Conservation (phyloP, 2,888 invertebrate species). For the Zootermopsis nevadensis region DNA sequence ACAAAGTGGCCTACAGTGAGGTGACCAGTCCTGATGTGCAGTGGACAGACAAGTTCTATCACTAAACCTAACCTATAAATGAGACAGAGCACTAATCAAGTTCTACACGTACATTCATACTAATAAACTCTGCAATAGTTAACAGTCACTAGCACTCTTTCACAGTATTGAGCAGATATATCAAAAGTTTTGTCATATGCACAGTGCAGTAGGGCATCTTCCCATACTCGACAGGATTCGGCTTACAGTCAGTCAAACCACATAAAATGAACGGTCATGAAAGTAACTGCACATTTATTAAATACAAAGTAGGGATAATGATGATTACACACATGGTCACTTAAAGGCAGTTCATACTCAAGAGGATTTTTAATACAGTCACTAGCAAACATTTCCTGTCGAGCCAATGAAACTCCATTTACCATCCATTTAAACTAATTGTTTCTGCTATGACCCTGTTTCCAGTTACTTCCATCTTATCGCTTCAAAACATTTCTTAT, state of each 20-base stretch:
- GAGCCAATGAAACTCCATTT: background rate
- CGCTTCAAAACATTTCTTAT: constrained; percentile 12
- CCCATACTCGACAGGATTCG: background rate
- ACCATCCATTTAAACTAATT: background rate
- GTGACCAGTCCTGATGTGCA: background rate
- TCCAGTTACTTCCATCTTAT: constrained; percentile 11
- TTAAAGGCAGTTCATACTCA: too few species aligned
- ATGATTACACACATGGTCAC: too few species aligned
- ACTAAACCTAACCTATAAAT: background rate
- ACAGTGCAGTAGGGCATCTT: background rate
- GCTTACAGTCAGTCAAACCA: too few species aligned
- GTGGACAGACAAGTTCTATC: background rate
- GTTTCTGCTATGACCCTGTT: constrained; percentile 3
- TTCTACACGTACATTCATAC: background rate
- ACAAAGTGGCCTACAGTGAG: background rate
- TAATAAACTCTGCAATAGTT: background rate
- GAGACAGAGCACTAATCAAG: background rate
- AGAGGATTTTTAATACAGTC: too few species aligned
- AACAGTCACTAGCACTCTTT: background rate
- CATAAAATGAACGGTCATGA: too few species aligned
- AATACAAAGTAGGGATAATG: too few species aligned
- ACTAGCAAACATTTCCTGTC: too few species aligned
- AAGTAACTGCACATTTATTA: too few species aligned
- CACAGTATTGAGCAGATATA: background rate
- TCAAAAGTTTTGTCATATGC: background rate